These are phyloP conservation scores for Drosophila anomalipes DNA, from an alignment of 2,888 invertebrate genomes.

Conservation along the genomic window DNA sequence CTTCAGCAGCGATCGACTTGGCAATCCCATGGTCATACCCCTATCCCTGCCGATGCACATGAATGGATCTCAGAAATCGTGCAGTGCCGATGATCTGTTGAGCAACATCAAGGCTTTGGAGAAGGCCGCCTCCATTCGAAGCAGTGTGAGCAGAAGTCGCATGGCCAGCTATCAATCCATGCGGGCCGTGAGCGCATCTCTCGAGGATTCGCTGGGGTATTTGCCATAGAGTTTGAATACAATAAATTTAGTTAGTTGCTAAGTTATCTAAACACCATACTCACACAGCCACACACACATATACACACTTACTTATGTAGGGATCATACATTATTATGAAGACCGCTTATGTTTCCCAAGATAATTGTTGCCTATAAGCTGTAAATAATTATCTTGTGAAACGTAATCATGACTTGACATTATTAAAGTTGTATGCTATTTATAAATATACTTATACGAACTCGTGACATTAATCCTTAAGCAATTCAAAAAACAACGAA, in stretches of 20 bases:
- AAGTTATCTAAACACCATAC: conserved; percentile 6
- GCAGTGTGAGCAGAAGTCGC: conserved; percentile 62
- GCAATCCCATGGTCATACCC: conserved; percentile 53
- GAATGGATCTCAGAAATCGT: conserved; percentile 75
- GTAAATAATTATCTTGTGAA: conserved; percentile 75
- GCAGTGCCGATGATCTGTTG: conserved; percentile 83
- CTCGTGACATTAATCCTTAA: conserved; percentile 61
- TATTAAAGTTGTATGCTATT: conserved; percentile 24
- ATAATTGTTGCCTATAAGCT: conserved; percentile 43
- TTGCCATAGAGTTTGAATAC: conserved; percentile 83
- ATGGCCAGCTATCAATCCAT: conserved; percentile 84
- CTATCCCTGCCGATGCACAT: conserved; percentile 50
- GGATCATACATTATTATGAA: conserved; percentile 12
- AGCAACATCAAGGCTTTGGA: conserved; percentile 82
- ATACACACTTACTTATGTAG: conserved; percentile 10
- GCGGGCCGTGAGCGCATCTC: conserved; percentile 84
- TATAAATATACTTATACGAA: conserved; percentile 15
- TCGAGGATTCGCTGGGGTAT: conserved; percentile 86
- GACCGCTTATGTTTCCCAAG: conserved; percentile 82
- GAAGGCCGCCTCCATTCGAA: conserved; percentile 76
- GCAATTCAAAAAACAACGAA: conserved; percentile 20
- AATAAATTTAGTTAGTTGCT: conserved; percentile 35
- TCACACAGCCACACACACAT: conserved; percentile 11
- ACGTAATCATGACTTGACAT: conserved; percentile 69
- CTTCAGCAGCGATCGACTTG: conserved; percentile 75